Evolutionary conservation across 2,797 vertebrate species (phyloP).

Genomic region (Ciconia nigra): DNA sequence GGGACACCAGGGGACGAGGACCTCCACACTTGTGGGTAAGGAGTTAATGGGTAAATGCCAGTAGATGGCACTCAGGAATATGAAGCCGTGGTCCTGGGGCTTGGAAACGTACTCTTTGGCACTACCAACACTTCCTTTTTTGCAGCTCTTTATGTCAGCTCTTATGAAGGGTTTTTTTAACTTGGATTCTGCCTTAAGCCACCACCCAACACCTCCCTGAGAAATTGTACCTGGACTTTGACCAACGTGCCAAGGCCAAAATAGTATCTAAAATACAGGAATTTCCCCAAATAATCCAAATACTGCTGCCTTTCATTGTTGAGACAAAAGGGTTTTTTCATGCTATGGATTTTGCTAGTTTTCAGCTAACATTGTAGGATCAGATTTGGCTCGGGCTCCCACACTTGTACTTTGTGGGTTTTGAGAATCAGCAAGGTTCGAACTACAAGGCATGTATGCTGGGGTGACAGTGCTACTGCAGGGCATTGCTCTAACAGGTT

Average conservation of each 20-base stretch:
- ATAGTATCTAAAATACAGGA: not conserved
- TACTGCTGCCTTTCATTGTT: not conserved
- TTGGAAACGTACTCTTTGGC: not conserved
- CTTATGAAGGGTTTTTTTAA: not conserved
- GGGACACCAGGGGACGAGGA: not conserved
- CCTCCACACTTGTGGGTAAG: no score
- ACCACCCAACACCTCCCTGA: not conserved
- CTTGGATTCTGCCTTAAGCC: not conserved
- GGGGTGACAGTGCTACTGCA: not conserved
- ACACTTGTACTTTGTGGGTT: not conserved
- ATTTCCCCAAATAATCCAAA: not conserved
- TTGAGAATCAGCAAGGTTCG: not conserved
- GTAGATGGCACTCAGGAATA: not conserved
- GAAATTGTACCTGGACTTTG: not conserved
- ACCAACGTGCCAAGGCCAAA: not conserved
- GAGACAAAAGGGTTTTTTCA: fast-evolving
- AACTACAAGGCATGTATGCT: fast-evolving
- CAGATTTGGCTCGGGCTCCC: not conserved
- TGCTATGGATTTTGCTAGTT: not conserved
- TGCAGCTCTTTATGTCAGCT: not conserved
- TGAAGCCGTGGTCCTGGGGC: not conserved
- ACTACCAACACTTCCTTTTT: not conserved
- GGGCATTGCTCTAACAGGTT: not conserved
- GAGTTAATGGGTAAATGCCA: not conserved
- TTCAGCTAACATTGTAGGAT: not conserved